A percentile compares a stretch with the other conserved stretches of the same genome.
Conservation (phyloP, 1,140 invertebrate species). For the Zelostemma sp. region DNA sequence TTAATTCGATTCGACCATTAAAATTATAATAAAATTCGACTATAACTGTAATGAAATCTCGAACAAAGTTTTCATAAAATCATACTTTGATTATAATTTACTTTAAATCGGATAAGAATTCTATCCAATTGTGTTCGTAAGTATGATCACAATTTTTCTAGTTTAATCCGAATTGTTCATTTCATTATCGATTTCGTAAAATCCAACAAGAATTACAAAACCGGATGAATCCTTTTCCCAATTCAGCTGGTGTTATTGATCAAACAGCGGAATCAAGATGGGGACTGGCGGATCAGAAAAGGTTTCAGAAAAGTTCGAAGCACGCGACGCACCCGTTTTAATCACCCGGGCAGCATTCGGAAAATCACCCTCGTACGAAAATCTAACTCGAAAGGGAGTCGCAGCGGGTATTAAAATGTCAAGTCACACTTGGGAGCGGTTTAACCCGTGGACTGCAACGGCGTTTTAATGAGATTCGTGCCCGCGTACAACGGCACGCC, state of each 20-base stretch:
- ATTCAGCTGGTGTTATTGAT: not conserved
- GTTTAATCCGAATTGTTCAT: no score
- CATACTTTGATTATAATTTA: no score
- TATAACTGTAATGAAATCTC: no score
- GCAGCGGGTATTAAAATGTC: constrained; percentile 33
- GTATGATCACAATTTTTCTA: no score
- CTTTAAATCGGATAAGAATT: no score
- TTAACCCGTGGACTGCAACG: constrained; percentile 24
- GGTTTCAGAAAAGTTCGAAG: not conserved
- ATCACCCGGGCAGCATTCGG: not conserved
- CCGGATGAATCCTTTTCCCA: not conserved
- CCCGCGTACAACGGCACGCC: constrained; percentile 4
- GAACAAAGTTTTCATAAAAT: no score
- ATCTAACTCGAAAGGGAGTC: constrained; percentile 13
- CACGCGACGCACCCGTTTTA: not conserved
- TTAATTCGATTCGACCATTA: no score
- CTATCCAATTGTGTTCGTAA: no score
- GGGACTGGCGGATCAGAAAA: not conserved
- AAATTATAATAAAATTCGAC: no score
- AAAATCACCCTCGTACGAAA: constrained; percentile 20
- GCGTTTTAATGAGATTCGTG: constrained; percentile 34
- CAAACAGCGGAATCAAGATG: not conserved
- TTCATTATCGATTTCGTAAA: no score
- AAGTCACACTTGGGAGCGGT: constrained; percentile 24
- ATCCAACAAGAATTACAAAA: not conserved